These are phyloP conservation scores for Epinephelus malabaricus DNA, from an alignment of 2,797 vertebrate species.

Conservation along the genomic window DNA sequence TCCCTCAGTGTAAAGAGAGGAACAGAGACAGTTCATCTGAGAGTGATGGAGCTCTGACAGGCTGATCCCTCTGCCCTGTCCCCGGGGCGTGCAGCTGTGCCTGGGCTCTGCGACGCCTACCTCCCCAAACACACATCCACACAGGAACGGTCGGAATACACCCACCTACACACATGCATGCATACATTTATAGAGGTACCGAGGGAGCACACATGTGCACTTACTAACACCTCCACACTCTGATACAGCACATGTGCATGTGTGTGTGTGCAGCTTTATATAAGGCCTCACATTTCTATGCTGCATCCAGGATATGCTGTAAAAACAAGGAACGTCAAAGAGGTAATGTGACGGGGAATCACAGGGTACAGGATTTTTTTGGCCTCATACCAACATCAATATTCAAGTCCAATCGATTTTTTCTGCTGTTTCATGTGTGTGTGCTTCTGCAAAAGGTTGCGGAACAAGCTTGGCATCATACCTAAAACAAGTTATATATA, in stretches of 20 bases:
- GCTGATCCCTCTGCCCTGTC: slow-evolving; percentile 78
- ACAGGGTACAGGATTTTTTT: slow-evolving; percentile 26
- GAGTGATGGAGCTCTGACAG: slow-evolving; percentile 75
- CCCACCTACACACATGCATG: slow-evolving; percentile 71
- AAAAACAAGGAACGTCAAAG: slow-evolving; percentile 11
- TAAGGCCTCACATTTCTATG: slow-evolving; percentile 54
- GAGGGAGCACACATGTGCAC: slow-evolving; percentile 69
- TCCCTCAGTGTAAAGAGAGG: slow-evolving; percentile 30
- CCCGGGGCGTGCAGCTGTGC: slow-evolving; percentile 79
- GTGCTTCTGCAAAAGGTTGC: slow-evolving; percentile 8
- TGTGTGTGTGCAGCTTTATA: slow-evolving; percentile 50
- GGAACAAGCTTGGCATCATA: not conserved
- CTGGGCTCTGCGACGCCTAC: slow-evolving; percentile 65
- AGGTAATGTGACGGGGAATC: slow-evolving; percentile 41
- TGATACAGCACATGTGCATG: slow-evolving; percentile 48
- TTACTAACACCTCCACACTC: slow-evolving; percentile 69
- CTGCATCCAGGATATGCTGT: slow-evolving; percentile 14
- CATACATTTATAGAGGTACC: slow-evolving; percentile 69
- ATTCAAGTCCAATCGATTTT: slow-evolving; percentile 21
- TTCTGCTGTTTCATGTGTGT: not conserved
- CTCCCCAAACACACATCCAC: slow-evolving; percentile 68
- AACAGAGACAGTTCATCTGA: slow-evolving; percentile 63
- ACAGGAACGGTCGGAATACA: slow-evolving; percentile 64
- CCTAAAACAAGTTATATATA: slow-evolving; percentile 9
- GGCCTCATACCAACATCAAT: slow-evolving; percentile 39